Base-by-base conservation (phyloP, 2,888 invertebrate genomes). In the Drosophila rubida region DNA sequence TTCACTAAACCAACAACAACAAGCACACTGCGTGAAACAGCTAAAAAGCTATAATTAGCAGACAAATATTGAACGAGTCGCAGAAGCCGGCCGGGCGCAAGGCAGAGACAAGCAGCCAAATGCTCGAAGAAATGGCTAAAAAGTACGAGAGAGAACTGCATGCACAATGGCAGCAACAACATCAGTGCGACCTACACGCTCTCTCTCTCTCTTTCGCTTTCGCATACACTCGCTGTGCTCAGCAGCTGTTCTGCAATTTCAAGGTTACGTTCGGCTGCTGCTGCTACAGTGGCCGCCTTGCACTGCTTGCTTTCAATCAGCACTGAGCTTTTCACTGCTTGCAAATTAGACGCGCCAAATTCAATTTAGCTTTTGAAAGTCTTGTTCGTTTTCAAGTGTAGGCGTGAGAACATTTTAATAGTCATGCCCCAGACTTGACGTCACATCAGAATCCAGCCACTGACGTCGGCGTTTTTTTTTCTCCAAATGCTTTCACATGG, bases 11-110 rank as follows among this genome's bases (percentile, higher is more conserved):
- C 55, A 67, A 54, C 65, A 69, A 59, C 58, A 64, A 54, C 27
- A 45, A 58, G 25, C 53, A 69, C 13, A 57, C 70, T 69, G 78
- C 68, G 68, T 67, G 77, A 83, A 76, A 76, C 75, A 80, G 86
- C 88, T 88, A 82, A 87, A 82, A 77, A 59, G 74, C 87, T 87
- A 87, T 77, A 88, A 69, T 87, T 87, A 87, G 87, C 79, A 57
- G 61, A 45, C 69, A 80, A 81, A 68, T 78, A 68, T 54, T 23
- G 63, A 78, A 60, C 50, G 45, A 59, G 44, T 51, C 58, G 67
- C 48, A 63, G 64, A 79, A 59, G 72, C 81, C 81, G 80, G 85
- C 82, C 80, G 84, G 84, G 82, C 69, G 82, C 69, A 69, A 57
- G 46, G 30, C 44, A 27, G 41, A 32, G 7, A 54, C 22, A 22